Evolutionary conservation across 64 coral and sea anemone genomes (phyloP), one percentile per base, ranked within the genome.

Genomic region (Stichodactyla mertensii): DNA sequence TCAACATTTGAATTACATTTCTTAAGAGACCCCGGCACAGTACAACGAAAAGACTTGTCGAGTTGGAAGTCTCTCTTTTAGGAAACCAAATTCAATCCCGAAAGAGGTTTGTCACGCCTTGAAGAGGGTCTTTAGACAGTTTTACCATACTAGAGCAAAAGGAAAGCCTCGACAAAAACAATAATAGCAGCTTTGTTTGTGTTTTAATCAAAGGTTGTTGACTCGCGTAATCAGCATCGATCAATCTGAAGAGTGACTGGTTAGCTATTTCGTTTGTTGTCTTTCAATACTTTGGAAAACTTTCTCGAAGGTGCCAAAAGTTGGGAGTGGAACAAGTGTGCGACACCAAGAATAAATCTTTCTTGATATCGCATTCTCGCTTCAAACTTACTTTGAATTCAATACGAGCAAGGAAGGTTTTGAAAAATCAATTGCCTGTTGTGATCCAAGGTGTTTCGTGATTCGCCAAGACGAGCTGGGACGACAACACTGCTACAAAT

Each of bases 121-220:
- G 69, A 74, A 13, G 24, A 74, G 12, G 27, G 24, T 19, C 24
- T 74, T 26, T 10, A 31, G 23, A 28, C 26, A 31, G 69, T 74
- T 74, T 13, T 74, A 74, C n/a, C 69, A 74, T 26, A 27, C 23
- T 74, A 13, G 69, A 74, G 22, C 8, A 74, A 19, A 74, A 12
- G 9, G 10, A 45, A 74, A n/a, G 19, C n/a, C 16, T 74, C 24
- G 69, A 74, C 10, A 74, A 74, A 74, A 74, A 8, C 22, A 31
- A 74, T 74, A 23, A 74, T 74, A 74, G 16, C 69, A 13, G 52
- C 16, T 22, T 81, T 81, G 24, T 81, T 81, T 81, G 53, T 55
- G 78, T 55, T 81, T 53, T 81, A 81, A 81, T 81, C 78, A 81
- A 81, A 14, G 52, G 12, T 53, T 81, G 53, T 81, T 81, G 15